Conservation (phyloP, 2,797 vertebrate genomes). For the Cirrhinus molitorella region DNA sequence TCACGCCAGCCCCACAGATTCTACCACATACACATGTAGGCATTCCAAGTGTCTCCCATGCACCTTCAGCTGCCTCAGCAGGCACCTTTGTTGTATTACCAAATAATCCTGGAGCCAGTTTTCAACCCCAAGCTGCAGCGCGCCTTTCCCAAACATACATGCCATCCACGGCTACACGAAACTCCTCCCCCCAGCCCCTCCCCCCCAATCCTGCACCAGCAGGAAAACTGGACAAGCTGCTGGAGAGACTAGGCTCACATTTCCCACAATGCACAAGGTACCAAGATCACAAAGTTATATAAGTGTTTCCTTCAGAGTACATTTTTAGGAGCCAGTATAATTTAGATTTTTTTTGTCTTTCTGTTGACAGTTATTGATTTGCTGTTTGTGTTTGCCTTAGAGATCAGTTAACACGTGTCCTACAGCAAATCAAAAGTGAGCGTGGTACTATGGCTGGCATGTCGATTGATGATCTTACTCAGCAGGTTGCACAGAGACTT, state of each 20-base stretch:
- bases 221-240: constrained; percentile 87
- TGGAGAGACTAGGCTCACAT: constrained; percentile 85
- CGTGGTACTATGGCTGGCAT: constrained; percentile 91
- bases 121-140: constrained; percentile 30
- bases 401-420: constrained; percentile 84
- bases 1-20: not conserved
- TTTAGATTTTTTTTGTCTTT: too few relatives aligned
- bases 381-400: constrained; percentile 63
- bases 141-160: constrained; percentile 37
- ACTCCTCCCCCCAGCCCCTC: constrained; percentile 51
- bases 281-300: not conserved
- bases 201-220: constrained; percentile 64
- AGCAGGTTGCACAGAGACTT: constrained; percentile 83
- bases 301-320: not conserved
- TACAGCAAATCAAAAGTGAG: constrained; percentile 92
- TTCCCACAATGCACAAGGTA: constrained; percentile 91
- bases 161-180: not conserved
- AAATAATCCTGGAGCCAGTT: not conserved
- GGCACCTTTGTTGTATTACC: not conserved
- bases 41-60: not conserved
- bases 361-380: too few relatives aligned
- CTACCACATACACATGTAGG: not conserved
- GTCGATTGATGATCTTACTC: constrained; percentile 88
- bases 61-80: not conserved
- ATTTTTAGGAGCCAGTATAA: not conserved